Conservation (phyloP, 2,888 invertebrate species). For the Aporophyla nigra region DNA sequence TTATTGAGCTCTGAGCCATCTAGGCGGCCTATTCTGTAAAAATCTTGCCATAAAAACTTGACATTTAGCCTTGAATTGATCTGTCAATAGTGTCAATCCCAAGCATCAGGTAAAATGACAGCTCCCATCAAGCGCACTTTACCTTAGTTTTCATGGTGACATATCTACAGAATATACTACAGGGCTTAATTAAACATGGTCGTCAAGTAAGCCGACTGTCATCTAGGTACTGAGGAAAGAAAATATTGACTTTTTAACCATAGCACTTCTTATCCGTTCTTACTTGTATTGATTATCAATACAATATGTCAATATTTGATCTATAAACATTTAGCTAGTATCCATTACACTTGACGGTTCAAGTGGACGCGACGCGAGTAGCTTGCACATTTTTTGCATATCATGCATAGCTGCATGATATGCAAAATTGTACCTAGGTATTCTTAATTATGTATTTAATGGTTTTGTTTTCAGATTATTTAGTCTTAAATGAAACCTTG, state of each 20-base stretch:
- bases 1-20: too few relatives aligned
- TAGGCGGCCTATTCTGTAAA: too few relatives aligned
- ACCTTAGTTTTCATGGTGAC: too few relatives aligned
- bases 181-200: not conserved
- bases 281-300: not conserved
- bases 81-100: not conserved
- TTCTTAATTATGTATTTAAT: not conserved
- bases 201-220: not conserved
- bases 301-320: not conserved
- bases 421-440: too few relatives aligned
- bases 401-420: too few relatives aligned
- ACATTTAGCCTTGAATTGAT: too few relatives aligned
- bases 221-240: not conserved
- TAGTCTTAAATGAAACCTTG: not conserved
- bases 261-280: not conserved
- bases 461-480: not conserved
- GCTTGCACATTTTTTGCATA: slow-evolving; percentile 20
- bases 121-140: too few relatives aligned
- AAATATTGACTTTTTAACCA: not conserved
- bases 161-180: not conserved
- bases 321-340: slow-evolving; percentile 4
- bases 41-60: too few relatives aligned
- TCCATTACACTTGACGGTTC: not conserved
- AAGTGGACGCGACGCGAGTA: not conserved
- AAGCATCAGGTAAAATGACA: too few relatives aligned